phyloP scores from a whole-genome alignment of 2,888 invertebrate species.

The Cheiracanthium punctorium region DNA sequence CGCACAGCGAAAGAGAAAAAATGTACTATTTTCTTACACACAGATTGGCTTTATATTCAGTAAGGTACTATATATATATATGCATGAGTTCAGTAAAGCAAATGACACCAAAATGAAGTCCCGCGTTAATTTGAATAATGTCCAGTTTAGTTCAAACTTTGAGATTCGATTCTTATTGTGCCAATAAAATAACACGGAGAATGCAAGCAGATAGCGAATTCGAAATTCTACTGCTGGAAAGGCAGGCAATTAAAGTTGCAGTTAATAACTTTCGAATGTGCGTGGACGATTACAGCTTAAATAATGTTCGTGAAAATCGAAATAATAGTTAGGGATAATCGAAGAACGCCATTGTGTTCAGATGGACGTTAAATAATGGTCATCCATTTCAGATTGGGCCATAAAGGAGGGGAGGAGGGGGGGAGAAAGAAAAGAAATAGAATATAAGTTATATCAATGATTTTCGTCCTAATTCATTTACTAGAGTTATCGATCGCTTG shows the following conservation, averaged over 20 bases:
- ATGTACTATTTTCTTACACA: too few relatives aligned
- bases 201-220: neutral
- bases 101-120: too few relatives aligned
- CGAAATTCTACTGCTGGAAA: neutral
- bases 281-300: neutral
- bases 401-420: too few relatives aligned
- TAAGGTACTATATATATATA: too few relatives aligned
- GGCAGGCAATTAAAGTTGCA: neutral
- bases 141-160: too few relatives aligned
- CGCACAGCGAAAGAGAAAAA: too few relatives aligned
- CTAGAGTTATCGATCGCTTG: neutral
- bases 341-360: neutral
- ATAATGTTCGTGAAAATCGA: neutral
- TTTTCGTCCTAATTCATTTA: conserved; percentile 10
- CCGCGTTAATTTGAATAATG: too few relatives aligned
- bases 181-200: neutral
- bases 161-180: neutral
- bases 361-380: conserved; percentile 5
- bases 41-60: too few relatives aligned
- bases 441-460: neutral
- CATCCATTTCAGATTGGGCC: neutral
- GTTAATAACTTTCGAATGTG: neutral
- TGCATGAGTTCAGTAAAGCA: too few relatives aligned
- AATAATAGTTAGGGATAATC: conserved; percentile 8
- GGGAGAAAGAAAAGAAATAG: neutral